A percentile compares a stretch with the other conserved stretches of the same genome.
phyloP scores from a whole-genome alignment of 92 coral and sea anemone genomes.

The Ricordea florida region DNA sequence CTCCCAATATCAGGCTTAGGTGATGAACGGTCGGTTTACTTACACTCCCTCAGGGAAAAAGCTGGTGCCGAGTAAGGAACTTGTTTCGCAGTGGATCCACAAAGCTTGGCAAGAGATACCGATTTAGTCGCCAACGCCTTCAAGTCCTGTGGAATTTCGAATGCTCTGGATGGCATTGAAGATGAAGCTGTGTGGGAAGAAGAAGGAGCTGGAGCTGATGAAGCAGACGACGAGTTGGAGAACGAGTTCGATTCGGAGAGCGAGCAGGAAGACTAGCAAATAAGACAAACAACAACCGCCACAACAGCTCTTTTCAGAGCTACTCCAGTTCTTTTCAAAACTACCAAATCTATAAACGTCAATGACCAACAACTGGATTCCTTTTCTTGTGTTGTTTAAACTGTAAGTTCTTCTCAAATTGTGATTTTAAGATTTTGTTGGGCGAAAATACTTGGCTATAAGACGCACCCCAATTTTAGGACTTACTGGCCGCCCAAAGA shows the following conservation, averaged over 20 bases:
- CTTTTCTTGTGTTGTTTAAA: background rate
- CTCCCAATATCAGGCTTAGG: conserved; percentile 3
- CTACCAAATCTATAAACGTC: too few species aligned
- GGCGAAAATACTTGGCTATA: background rate
- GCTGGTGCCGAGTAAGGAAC: conserved; percentile 17
- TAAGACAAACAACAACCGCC: background rate
- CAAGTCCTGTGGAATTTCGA: conserved; percentile 31
- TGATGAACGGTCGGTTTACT: conserved; percentile 11
- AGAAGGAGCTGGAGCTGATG: background rate
- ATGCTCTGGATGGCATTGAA: conserved; percentile 18
- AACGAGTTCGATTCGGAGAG: background rate
- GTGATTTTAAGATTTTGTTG: conserved; percentile 4
- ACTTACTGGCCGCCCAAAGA: background rate
- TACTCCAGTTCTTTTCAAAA: background rate
- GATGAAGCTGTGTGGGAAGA: conserved; percentile 6
- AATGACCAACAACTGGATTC: background rate
- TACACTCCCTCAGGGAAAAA: conserved; percentile 8
- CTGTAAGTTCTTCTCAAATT: background rate
- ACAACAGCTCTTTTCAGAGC: conserved; percentile 1
- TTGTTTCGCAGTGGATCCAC: conserved; percentile 23
- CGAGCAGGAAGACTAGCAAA: background rate
- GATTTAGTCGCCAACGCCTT: background rate
- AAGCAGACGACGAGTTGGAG: background rate
- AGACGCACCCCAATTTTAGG: conserved; percentile 4
- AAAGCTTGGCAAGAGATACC: conserved; percentile 23